Conservation (phyloP, 2,797 vertebrate genomes). For the Pampus argenteus region DNA sequence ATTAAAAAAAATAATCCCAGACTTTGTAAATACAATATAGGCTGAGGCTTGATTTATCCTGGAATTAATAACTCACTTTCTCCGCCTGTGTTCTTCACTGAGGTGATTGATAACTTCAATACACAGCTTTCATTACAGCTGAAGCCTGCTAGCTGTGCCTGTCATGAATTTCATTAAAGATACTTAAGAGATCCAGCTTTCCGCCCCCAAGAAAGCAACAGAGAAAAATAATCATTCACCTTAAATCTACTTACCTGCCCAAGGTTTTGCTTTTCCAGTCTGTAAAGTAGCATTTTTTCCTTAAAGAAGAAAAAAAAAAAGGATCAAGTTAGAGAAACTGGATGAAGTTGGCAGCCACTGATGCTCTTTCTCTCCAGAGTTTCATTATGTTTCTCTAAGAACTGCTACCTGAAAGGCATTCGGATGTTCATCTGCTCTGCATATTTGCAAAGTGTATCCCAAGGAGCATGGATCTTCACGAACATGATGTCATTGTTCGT, state of each 20-base stretch:
- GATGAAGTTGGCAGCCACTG: not conserved
- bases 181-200: conserved; percentile 14
- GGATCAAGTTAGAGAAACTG: conserved; percentile 38
- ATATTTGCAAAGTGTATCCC: conserved; percentile 97
- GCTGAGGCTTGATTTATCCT: conserved; percentile 14
- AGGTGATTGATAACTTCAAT: conserved; percentile 27
- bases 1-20: conserved; percentile 29
- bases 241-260: conserved; percentile 87
- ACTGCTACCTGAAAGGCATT: conserved; percentile 96
- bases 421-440: conserved; percentile 98
- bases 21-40: not conserved
- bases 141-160: not conserved
- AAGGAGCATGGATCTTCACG: conserved; percentile 96
- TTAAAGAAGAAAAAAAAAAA: conserved; percentile 85
- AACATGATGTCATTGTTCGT: conserved; percentile 98
- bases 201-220: not conserved
- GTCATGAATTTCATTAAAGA: conserved; percentile 33
- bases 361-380: not conserved
- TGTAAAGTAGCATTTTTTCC: conserved; percentile 98
- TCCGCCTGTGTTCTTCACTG: conserved; percentile 14
- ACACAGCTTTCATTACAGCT: conserved; percentile 12
- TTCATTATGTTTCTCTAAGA: not conserved
- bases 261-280: conserved; percentile 95
- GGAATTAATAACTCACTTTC: not conserved
- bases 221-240: conserved; percentile 14